These are phyloP conservation scores for Mesochorus sp. DNA, from an alignment of 2,888 invertebrate species.

Conservation along the genomic window DNA sequence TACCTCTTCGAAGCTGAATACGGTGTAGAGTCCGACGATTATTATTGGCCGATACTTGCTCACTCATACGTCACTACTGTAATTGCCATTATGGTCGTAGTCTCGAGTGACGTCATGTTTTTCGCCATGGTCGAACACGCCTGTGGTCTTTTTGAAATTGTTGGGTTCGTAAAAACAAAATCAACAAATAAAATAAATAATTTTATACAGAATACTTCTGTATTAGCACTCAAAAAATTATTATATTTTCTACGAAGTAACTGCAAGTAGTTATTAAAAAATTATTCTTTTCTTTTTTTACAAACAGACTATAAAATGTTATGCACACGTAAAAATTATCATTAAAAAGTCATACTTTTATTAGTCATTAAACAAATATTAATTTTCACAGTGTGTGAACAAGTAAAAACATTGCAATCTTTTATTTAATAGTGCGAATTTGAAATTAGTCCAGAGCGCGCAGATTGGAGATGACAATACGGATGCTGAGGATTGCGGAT, in stretches of 20 bases:
- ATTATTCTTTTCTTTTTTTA: too few species aligned
- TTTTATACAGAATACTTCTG: background rate
- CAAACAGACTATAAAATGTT: too few species aligned
- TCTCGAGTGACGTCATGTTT: conserved; percentile 52
- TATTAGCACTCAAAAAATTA: background rate
- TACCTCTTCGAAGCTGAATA: conserved; percentile 60
- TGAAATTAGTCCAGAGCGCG: background rate
- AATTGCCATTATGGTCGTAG: conserved; percentile 39
- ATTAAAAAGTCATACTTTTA: too few species aligned
- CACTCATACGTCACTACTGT: conserved; percentile 52
- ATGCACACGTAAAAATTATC: too few species aligned
- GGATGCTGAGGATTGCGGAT: background rate
- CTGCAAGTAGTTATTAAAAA: too few species aligned
- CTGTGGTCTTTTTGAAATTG: conserved; percentile 60
- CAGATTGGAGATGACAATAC: background rate
- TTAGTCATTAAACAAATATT: too few species aligned
- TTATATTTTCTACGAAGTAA: too few species aligned
- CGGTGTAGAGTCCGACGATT: conserved; percentile 62
- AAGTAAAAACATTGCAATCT: too few species aligned
- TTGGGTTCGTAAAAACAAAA: conserved; percentile 54
- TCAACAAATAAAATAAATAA: background rate
- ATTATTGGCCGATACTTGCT: conserved; percentile 51
- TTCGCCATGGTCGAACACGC: conserved; percentile 57
- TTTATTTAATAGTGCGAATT: background rate
- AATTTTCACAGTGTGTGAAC: too few species aligned